A percentile compares a stretch with the other conserved stretches of the same genome.
Conservation (phyloP, 2,888 invertebrate genomes). For the Peribatodes rhomboidaria region DNA sequence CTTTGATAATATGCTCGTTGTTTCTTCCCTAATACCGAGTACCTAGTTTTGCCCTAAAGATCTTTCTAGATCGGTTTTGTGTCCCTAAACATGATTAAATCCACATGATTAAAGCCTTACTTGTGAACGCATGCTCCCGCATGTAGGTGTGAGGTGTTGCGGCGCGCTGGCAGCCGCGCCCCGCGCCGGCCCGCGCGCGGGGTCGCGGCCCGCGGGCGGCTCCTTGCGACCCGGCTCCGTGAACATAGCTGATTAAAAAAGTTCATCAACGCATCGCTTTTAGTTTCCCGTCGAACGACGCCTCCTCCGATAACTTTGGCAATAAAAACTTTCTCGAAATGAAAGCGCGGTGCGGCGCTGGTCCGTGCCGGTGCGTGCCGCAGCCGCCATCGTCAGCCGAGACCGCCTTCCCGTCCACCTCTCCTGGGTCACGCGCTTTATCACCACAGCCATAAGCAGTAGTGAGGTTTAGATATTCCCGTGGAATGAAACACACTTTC, state of each 20-base stretch:
- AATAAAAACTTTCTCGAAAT: constrained; percentile 7
- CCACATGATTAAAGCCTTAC: too few relatives aligned
- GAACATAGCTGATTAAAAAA: constrained; percentile 65
- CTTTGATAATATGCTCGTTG: neutral
- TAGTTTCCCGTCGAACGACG: neutral
- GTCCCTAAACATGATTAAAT: too few relatives aligned
- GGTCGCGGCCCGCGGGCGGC: too few relatives aligned
- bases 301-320: constrained; percentile 6
- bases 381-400: neutral
- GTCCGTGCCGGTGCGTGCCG: neutral
- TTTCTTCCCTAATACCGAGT: neutral
- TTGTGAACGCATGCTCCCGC: neutral
- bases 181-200: too few relatives aligned
- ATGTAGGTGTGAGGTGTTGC: neutral
- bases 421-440: too few relatives aligned
- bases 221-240: neutral
- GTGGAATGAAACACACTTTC: too few relatives aligned
- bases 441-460: too few relatives aligned
- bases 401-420: neutral
- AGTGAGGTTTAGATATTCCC: too few relatives aligned
- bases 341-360: neutral
- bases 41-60: too few relatives aligned
- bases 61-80: too few relatives aligned
- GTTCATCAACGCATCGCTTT: constrained; percentile 60
- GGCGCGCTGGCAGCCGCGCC: neutral